Base-by-base conservation (phyloP, 2,888 invertebrate genomes). In the Trachelus troglodyta region DNA sequence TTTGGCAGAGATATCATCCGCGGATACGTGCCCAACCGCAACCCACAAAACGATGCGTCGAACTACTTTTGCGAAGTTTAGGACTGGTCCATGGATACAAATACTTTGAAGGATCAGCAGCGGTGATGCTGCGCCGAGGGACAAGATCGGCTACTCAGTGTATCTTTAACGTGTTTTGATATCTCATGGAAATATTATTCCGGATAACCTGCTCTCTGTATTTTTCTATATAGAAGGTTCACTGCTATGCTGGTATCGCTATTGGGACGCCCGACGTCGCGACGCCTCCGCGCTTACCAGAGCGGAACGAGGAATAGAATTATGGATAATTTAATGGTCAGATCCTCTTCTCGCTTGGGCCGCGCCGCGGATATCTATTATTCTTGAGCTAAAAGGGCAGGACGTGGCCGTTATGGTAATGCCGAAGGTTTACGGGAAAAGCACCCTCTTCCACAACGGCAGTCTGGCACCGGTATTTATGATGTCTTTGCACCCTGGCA, bases 371-470 rank as follows among this genome's bases (percentile, higher is more conserved):
- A 71, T 77, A 86, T 82, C 83, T 84, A 84, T 86, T 86, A 86
- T 86, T 84, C 82, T 81, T 81, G 78, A 84, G 79, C 80, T 84
- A 81, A 81, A 83, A 79, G 80, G 82, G 81, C 79, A 76, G 80
- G 78, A 81, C 78, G 78, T 79, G 82, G 78, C 82, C 82, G 83
- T 84, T 84, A 86, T 84, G 84, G 82, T 83, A 86, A 86, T 86
- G 79, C 69, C 77, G 79, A 77, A 74, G 79, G 76, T 76, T 76
- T 76, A 79, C 74, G 35, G 76, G 73, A 79, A 76, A 77, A 40
- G 73, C 74, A 74, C 69, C 69, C 40, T 69, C 37, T 37, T 35
- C 77, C 37, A 68, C 77, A 30, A 4, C 71, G 69, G 37, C 71
- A 71, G 77, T 77, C 77, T 77, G 77, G 77, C 75, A 74, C 71